These are phyloP conservation scores for Synanthedon myopaeformis DNA, from an alignment of 2,888 invertebrate genomes.

Conservation along the genomic window DNA sequence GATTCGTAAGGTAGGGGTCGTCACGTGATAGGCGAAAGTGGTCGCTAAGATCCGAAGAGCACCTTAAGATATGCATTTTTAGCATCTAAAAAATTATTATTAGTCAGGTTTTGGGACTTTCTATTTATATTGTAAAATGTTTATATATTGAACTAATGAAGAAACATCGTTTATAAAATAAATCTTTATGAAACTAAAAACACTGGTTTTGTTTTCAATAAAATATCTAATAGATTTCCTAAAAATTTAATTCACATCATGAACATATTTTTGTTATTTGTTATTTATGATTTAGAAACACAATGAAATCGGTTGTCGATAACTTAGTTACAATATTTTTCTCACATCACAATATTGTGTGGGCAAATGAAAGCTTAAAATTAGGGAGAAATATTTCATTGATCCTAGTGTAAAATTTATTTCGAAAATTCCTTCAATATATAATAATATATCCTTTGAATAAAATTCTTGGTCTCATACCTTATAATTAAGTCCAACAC, in stretches of 20 bases:
- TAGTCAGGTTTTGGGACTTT: neutral
- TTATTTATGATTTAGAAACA: neutral
- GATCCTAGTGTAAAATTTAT: conserved; percentile 68
- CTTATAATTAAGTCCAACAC: conserved; percentile 54
- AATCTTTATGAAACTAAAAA: conserved; percentile 8
- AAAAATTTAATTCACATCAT: conserved; percentile 18
- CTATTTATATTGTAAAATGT: neutral
- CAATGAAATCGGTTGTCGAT: neutral
- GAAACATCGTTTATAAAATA: conserved; percentile 10
- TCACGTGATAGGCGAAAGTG: no score
- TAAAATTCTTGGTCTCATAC: conserved; percentile 64
- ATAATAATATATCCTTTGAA: conserved; percentile 58
- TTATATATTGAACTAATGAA: neutral
- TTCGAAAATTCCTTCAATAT: conserved; percentile 66
- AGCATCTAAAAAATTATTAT: neutral
- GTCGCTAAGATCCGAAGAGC: no score
- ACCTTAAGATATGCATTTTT: neutral
- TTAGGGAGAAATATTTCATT: conserved; percentile 65
- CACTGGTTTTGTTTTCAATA: conserved; percentile 7
- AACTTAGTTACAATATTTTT: neutral
- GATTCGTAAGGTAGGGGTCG: no score
- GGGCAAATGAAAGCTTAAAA: conserved; percentile 4
- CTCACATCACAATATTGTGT: neutral
- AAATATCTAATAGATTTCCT: conserved; percentile 15
- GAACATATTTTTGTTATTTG: neutral